These are phyloP conservation scores for Diadema setosum DNA, from an alignment of 35 echinoderm and acorn worm species.

Conservation along the genomic window DNA sequence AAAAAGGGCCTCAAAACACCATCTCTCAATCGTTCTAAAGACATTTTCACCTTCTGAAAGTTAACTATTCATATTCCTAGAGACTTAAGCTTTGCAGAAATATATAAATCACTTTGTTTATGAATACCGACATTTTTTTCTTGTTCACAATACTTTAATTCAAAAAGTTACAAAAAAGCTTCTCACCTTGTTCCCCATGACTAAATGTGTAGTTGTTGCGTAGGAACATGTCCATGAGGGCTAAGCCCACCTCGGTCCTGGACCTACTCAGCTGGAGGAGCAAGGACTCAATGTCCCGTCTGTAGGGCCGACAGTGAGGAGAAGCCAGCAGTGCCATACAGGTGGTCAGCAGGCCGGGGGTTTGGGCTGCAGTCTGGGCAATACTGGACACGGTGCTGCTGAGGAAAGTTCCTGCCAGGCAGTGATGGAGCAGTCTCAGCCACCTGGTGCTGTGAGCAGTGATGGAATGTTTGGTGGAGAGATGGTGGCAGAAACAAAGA, in stretches of 20 bases:
- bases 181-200: slow-evolving; percentile 16
- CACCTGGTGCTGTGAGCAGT: slow-evolving; percentile 86
- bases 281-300: slow-evolving; percentile 75
- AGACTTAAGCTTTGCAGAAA: too few species aligned
- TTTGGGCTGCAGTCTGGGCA: slow-evolving; percentile 57
- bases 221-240: slow-evolving; percentile 80
- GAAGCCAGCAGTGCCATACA: slow-evolving; percentile 79
- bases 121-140: too few species aligned
- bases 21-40: too few species aligned
- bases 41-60: too few species aligned
- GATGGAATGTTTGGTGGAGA: too few species aligned
- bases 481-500: too few species aligned
- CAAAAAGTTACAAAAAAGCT: not conserved
- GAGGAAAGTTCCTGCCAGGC: slow-evolving; percentile 53
- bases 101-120: too few species aligned
- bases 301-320: slow-evolving; percentile 73
- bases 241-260: slow-evolving; percentile 81
- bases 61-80: too few species aligned
- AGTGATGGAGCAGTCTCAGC: slow-evolving; percentile 88
- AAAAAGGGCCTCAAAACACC: too few species aligned
- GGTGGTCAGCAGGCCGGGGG: slow-evolving; percentile 83
- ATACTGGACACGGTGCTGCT: slow-evolving; percentile 28
- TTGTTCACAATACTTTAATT: too few species aligned
- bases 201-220: slow-evolving; percentile 61
- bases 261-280: slow-evolving; percentile 78